phyloP scores from a whole-genome alignment of 2,113 vertebrate species.

The Noturus placidus region DNA sequence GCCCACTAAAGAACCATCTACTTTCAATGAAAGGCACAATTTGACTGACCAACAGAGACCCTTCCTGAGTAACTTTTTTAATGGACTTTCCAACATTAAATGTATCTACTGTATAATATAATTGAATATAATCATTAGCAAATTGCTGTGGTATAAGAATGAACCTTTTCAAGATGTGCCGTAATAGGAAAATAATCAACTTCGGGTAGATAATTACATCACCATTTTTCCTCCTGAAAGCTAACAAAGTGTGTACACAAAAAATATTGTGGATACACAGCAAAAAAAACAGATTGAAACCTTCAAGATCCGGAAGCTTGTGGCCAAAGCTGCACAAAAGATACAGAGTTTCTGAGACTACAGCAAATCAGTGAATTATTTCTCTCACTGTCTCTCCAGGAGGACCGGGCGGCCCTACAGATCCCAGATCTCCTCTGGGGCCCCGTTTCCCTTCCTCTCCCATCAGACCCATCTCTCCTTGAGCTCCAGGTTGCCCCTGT shows the following conservation, averaged over 20 bases:
- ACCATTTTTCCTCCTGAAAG: not conserved
- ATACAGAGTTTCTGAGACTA: not conserved
- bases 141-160: not conserved
- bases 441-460: conserved; percentile 97
- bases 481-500: conserved; percentile 86
- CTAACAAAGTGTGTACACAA: not conserved
- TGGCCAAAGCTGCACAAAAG: not conserved
- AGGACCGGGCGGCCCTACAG: conserved; percentile 79
- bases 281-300: not conserved
- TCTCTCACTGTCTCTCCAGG: conserved; percentile 86
- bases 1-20: not conserved
- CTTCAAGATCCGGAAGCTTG: not conserved
- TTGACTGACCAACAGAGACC: not conserved
- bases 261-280: not conserved
- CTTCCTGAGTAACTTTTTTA: not conserved
- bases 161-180: not conserved
- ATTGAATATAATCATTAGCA: not conserved
- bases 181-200: not conserved
- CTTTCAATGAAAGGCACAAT: not conserved
- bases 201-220: not conserved
- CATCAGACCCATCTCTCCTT: conserved; percentile 83
- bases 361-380: not conserved
- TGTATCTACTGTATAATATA: not conserved
- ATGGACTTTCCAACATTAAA: not conserved
- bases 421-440: conserved; percentile 86